Percentiles rank a stretch among this genome's conserved stretches.
phyloP scores from a whole-genome alignment of 2,888 invertebrate genomes.

The Pachydiplax longipennis region DNA sequence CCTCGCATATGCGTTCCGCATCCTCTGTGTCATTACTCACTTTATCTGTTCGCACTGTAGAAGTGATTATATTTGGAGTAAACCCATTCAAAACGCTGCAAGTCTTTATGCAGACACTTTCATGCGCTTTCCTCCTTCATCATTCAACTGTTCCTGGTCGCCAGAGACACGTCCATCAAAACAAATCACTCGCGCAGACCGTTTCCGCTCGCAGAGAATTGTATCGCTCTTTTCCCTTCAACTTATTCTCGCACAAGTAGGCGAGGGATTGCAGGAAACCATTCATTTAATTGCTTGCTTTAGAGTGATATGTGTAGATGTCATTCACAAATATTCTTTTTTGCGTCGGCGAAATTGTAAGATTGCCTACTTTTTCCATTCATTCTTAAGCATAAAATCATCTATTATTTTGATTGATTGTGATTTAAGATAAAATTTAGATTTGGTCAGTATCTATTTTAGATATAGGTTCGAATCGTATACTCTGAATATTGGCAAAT shows the following conservation, averaged over 20 bases:
- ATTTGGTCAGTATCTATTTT: no score
- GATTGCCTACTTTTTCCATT: no score
- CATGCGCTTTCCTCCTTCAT: background rate
- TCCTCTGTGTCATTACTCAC: no score
- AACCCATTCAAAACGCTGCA: background rate
- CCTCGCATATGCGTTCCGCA: background rate
- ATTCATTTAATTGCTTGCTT: no score
- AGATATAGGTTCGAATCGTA: no score
- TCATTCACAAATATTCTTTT: no score
- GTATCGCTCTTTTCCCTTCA: background rate
- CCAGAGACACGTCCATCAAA: slow-evolving; percentile 9
- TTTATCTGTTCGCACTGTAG: background rate
- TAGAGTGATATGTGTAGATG: no score
- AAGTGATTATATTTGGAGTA: background rate
- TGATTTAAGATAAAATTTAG: no score
- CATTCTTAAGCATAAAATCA: no score
- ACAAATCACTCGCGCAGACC: slow-evolving; percentile 7
- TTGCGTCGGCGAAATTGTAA: no score
- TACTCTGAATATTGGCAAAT: no score
- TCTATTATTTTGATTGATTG: no score
- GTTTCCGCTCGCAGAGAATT: background rate
- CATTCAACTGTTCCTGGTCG: background rate
- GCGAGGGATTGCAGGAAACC: background rate
- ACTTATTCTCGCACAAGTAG: background rate
- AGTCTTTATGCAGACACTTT: background rate